Base-by-base conservation (phyloP, 1,140 invertebrate species). In the Limonius californicus region DNA sequence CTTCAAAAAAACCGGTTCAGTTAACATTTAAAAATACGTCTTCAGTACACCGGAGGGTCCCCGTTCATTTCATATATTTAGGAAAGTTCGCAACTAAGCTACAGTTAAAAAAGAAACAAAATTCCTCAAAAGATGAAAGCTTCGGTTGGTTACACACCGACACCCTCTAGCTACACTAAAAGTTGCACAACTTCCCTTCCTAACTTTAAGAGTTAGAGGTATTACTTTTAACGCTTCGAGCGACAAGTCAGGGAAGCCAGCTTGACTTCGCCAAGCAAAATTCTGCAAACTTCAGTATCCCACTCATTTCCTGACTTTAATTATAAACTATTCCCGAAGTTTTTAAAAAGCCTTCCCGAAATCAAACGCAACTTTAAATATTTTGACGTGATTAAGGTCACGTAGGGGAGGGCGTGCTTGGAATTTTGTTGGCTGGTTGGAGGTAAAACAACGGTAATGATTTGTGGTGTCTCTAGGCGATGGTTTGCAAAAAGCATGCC, bases 181-280 rank as follows among this genome's bases (percentile, higher is more conserved):
- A 50, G 45, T 50, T 50, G 45, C 45, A 50, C 20, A 50, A 19
- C 45, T 50, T 50, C 45, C 45, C 20, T 50, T 50, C 16, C 16
- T 19, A 50, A 19, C 16, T 50, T 50, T 50, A 50, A 50, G 45
- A 50, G 45, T 18, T 50, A 50, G 35, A 39, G 45, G 45, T 50
- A 50, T 50, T 50, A 50, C 45, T 18, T 39, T 50, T 50, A 50
- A 50, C 45, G 45, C 45, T 50, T 19, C 45, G 14, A 50, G 45
- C 45, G 20, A 50, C 45, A 50, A 50, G 14, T 21, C 8, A 50
- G 19, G 15, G 35, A 39, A 39, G 35, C 35, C 35, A 39, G 35
- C 35, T 9, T 39, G 35, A 39, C 35, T 39, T 39, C n/a, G 1
- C 35, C 35, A 39, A 27, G 35, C n/a, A 39, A 39, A 39, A 12